Conservation (phyloP, 2,797 vertebrate species). For the Limnodromus scolopaceus region DNA sequence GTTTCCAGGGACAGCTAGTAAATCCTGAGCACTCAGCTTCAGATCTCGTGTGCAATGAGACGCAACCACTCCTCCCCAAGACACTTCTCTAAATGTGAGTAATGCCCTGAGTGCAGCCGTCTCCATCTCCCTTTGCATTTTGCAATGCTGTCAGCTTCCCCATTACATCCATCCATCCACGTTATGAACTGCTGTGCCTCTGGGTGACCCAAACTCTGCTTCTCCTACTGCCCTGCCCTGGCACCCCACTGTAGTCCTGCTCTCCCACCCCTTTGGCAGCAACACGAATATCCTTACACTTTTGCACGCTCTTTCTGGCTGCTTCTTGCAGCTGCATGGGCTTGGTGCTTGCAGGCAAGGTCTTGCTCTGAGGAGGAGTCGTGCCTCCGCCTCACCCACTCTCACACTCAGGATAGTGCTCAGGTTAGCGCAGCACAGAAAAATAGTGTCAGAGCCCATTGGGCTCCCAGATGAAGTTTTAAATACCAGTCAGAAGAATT, state of each 20-base stretch:
- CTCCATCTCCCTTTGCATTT: neutral
- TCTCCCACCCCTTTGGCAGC: neutral
- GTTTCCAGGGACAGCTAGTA: neutral
- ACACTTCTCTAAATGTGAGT: neutral
- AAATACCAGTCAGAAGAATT: slow-evolving; percentile 36
- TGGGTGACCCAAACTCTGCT: too few species aligned
- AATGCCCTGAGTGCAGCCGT: fast-evolving
- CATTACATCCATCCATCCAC: neutral
- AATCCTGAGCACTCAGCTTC: neutral
- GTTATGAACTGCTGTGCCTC: neutral
- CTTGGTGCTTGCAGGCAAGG: neutral
- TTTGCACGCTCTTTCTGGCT: neutral
- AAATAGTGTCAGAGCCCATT: neutral
- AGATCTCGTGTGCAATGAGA: neutral
- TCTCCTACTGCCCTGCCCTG: neutral
- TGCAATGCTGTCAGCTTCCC: neutral
- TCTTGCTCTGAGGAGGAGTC: neutral
- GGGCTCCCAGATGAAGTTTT: neutral
- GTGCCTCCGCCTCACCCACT: neutral
- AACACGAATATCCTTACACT: neutral
- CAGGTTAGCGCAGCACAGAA: neutral
- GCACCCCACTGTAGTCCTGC: neutral
- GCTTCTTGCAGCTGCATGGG: neutral
- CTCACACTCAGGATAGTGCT: neutral
- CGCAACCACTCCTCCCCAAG: neutral